phyloP scores from a whole-genome alignment of 2,888 invertebrate species.

The Rotaria socialis region DNA sequence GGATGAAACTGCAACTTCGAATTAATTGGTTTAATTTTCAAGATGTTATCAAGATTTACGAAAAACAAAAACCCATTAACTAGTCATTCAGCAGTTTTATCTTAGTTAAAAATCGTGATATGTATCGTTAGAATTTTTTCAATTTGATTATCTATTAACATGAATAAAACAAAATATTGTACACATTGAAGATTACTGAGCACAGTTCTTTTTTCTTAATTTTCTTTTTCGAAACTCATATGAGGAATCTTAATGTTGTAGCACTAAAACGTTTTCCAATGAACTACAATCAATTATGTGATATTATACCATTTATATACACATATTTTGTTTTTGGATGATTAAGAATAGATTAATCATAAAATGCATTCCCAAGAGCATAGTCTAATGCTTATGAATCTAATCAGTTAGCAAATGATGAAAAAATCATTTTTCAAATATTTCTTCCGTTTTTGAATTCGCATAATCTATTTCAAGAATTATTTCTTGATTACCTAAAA shows the following conservation, averaged over 20 bases:
- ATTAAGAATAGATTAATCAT: constrained; percentile 34
- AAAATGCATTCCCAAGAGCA: constrained; percentile 29
- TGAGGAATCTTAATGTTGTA: constrained; percentile 58
- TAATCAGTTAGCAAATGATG: not conserved
- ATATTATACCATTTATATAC: not conserved
- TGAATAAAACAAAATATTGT: not conserved
- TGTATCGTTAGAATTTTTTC: not conserved
- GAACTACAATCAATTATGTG: not conserved
- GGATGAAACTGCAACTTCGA: not conserved
- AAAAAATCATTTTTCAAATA: too few relatives aligned
- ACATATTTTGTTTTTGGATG: not conserved
- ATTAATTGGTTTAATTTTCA: not conserved
- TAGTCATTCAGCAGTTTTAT: not conserved
- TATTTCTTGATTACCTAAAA: too few relatives aligned
- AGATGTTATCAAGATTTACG: not conserved
- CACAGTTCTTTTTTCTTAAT: constrained; percentile 51
- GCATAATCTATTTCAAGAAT: too few relatives aligned
- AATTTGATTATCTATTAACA: not conserved
- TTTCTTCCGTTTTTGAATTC: too few relatives aligned
- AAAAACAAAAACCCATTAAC: not conserved
- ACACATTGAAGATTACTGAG: constrained; percentile 50
- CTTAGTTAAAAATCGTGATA: not conserved
- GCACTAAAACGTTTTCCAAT: constrained; percentile 48
- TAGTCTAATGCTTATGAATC: constrained; percentile 31
- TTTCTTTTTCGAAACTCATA: constrained; percentile 60